These are phyloP conservation scores for Cyphomyrus plagiostoma DNA, from an alignment of 2,113 vertebrate species.

Conservation along the genomic window DNA sequence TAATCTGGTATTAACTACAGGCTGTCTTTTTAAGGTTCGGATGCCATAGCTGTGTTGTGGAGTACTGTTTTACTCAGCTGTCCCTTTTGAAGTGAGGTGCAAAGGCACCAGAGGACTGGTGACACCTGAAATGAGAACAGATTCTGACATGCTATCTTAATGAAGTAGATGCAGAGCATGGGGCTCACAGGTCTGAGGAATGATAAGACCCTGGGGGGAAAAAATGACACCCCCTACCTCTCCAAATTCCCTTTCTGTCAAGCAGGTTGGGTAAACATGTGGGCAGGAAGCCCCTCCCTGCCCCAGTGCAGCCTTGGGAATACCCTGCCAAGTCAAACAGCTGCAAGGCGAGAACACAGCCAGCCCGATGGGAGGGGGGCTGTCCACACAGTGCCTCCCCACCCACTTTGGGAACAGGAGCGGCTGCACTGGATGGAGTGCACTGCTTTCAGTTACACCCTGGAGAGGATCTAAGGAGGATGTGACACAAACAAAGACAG, in stretches of 20 bases:
- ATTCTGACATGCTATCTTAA: background rate
- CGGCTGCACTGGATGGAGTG: constrained; percentile 49
- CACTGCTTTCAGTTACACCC: constrained; percentile 63
- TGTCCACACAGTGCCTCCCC: constrained; percentile 36
- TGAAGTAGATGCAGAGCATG: background rate
- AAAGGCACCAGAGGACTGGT: background rate
- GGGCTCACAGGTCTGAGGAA: background rate
- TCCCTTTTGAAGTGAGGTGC: background rate
- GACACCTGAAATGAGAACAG: background rate
- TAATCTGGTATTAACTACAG: background rate
- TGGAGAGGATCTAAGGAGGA: constrained; percentile 66
- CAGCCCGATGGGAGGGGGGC: constrained; percentile 43
- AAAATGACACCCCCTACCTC: background rate
- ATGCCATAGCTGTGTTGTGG: background rate
- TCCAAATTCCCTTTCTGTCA: background rate
- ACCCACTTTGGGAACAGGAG: constrained; percentile 61
- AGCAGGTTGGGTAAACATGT: constrained; percentile 65
- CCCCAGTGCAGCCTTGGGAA: constrained; percentile 9
- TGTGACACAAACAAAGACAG: constrained; percentile 60
- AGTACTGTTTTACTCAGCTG: background rate
- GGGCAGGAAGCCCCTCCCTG: constrained; percentile 60
- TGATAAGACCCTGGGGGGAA: background rate
- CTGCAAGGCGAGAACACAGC: constrained; percentile 58
- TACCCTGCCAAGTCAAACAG: constrained; percentile 70
- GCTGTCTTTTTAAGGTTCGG: background rate